Percentiles rank a stretch among this genome's conserved stretches.
Conservation (phyloP, 2,113 vertebrate genomes). For the Tauraco erythrolophus region DNA sequence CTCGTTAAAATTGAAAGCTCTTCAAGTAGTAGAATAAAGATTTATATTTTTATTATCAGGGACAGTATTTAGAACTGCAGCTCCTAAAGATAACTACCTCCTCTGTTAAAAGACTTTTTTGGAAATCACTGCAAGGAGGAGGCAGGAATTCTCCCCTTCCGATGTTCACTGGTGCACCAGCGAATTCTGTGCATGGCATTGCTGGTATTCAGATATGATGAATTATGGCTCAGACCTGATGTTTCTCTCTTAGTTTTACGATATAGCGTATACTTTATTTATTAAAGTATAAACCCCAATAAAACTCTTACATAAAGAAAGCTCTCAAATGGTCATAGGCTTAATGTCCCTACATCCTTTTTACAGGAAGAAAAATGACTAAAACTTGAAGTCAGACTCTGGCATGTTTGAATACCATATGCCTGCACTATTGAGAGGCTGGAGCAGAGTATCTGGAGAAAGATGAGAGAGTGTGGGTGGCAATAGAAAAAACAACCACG, state of each 20-base stretch:
- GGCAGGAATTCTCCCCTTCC: not conserved
- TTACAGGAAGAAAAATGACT: slow-evolving; percentile 59
- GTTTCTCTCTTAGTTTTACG: not conserved
- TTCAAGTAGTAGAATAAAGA: not conserved
- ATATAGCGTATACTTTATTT: not conserved
- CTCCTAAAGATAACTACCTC: not conserved
- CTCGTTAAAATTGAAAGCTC: not conserved
- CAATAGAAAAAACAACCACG: slow-evolving; percentile 66
- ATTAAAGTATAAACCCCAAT: not conserved
- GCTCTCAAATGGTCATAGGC: not conserved
- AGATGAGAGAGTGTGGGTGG: slow-evolving; percentile 71
- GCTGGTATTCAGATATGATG: not conserved
- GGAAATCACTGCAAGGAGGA: not conserved
- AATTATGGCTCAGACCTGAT: not conserved
- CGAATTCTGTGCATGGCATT: not conserved
- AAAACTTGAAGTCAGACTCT: slow-evolving; percentile 67
- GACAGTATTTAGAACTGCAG: not conserved
- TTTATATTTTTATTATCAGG: not conserved
- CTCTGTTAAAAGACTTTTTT: not conserved
- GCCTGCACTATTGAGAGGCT: slow-evolving; percentile 64
- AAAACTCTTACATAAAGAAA: not conserved
- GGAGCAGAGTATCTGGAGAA: slow-evolving; percentile 66
- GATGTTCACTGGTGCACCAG: not conserved
- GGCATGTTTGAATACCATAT: slow-evolving; percentile 65
- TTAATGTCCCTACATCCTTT: slow-evolving; percentile 38